Evolutionary conservation across 2,113 vertebrate genomes (phyloP).

Genomic region (Crocuta crocuta): DNA sequence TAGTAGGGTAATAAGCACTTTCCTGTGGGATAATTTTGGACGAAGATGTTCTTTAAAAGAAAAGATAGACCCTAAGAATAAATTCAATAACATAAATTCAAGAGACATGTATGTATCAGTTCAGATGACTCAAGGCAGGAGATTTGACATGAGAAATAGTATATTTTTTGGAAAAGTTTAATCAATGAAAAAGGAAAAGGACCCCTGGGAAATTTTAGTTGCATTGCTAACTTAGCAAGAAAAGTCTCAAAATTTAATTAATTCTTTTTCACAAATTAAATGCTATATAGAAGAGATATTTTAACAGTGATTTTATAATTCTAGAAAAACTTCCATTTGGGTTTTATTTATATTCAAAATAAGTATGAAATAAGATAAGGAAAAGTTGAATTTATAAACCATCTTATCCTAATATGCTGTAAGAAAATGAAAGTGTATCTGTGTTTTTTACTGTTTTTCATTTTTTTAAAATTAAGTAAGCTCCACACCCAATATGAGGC

Average conservation of each 20-base stretch:
- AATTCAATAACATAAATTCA: not conserved
- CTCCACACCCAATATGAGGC: too few species aligned
- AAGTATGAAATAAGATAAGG: not conserved
- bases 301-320: not conserved
- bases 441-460: too few species aligned
- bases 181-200: not conserved
- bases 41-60: not conserved
- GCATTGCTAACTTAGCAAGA: not conserved
- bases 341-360: not conserved
- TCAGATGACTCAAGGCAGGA: not conserved
- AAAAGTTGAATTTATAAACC: not conserved
- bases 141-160: not conserved
- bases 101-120: not conserved
- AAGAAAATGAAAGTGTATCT: not conserved
- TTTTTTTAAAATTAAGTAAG: too few species aligned
- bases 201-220: not conserved
- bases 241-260: not conserved
- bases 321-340: not conserved
- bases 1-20: not conserved
- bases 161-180: not conserved
- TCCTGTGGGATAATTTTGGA: not conserved
- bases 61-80: not conserved
- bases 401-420: not conserved
- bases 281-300: not conserved
- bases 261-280: not conserved